Conservation (phyloP, 2,888 invertebrate species). For the Lagria hirta region DNA sequence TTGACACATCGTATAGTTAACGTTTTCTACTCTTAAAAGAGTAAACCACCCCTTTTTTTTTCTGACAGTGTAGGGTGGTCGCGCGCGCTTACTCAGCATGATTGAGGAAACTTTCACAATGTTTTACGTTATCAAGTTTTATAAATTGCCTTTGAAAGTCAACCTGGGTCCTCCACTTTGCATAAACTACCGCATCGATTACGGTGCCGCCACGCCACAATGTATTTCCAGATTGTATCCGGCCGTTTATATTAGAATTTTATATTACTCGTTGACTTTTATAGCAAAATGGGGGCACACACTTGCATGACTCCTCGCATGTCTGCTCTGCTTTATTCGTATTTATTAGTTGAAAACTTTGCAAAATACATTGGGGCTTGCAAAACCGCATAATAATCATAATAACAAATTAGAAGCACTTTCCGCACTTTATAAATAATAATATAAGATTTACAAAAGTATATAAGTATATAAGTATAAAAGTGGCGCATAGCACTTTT, state of each 20-base stretch:
- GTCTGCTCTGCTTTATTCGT: slow-evolving; percentile 39
- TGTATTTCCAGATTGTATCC: slow-evolving; percentile 54
- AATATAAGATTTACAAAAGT: too few relatives aligned
- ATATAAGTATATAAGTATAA: too few relatives aligned
- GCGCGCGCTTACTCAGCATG: slow-evolving; percentile 35
- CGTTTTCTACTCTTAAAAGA: too few relatives aligned
- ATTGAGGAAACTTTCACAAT: slow-evolving; percentile 48
- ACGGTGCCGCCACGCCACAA: slow-evolving; percentile 47
- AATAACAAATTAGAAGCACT: too few relatives aligned
- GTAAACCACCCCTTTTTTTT: too few relatives aligned
- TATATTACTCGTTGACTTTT: slow-evolving; percentile 52
- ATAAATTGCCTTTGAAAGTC: slow-evolving; percentile 52
- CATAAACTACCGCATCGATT: slow-evolving; percentile 53
- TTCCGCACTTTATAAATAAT: too few relatives aligned
- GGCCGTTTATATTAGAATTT: slow-evolving; percentile 54
- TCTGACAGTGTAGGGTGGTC: too few relatives aligned
- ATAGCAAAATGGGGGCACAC: slow-evolving; percentile 51
- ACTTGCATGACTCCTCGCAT: slow-evolving; percentile 46
- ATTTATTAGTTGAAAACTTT: slow-evolving; percentile 36
- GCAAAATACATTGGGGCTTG: slow-evolving; percentile 21
- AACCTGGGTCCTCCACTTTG: slow-evolving; percentile 52
- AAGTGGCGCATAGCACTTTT: too few relatives aligned
- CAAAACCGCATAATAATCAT: too few relatives aligned
- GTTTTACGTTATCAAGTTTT: slow-evolving; percentile 52
- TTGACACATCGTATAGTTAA: too few relatives aligned